Conservation (phyloP, 37 sponge, comb jelly and placozoan species). For the Lycopodina hypogea region DNA sequence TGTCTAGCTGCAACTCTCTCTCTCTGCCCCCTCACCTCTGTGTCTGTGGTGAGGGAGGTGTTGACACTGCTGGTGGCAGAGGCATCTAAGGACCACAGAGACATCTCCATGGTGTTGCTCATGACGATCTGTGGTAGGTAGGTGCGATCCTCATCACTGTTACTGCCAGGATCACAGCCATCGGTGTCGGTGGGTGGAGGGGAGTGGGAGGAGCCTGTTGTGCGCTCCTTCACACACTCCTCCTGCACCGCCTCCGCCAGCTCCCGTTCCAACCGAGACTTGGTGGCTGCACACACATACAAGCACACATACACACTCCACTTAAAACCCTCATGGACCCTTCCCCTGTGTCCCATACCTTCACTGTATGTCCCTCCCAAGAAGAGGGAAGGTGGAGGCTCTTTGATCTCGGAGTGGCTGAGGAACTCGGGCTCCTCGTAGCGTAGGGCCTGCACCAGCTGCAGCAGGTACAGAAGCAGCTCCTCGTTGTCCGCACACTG, state of each 20-base stretch:
- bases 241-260: slow-evolving; percentile 60
- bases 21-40: slow-evolving; percentile 49
- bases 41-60: slow-evolving; percentile 10
- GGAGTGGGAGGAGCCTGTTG: neutral
- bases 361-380: slow-evolving; percentile 44
- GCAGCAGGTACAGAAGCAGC: slow-evolving; percentile 77
- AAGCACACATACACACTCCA: neutral
- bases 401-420: neutral
- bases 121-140: neutral
- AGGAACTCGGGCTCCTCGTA: slow-evolving; percentile 71
- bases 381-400: slow-evolving; percentile 32
- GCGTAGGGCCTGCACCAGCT: slow-evolving; percentile 84
- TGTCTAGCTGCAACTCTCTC: no score
- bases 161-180: slow-evolving; percentile 25
- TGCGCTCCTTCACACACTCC: neutral
- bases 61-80: slow-evolving; percentile 44
- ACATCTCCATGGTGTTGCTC: slow-evolving; percentile 39
- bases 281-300: slow-evolving; percentile 36
- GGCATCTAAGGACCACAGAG: slow-evolving; percentile 53
- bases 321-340: no score
- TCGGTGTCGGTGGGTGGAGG: neutral
- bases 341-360: slow-evolving; percentile 19
- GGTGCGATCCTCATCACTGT: slow-evolving; percentile 24
- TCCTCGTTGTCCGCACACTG: slow-evolving; percentile 90
- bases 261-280: slow-evolving; percentile 53